Evolutionary conservation across 1,140 invertebrate genomes (phyloP).

Genomic region (Lasioglossum baleicum): DNA sequence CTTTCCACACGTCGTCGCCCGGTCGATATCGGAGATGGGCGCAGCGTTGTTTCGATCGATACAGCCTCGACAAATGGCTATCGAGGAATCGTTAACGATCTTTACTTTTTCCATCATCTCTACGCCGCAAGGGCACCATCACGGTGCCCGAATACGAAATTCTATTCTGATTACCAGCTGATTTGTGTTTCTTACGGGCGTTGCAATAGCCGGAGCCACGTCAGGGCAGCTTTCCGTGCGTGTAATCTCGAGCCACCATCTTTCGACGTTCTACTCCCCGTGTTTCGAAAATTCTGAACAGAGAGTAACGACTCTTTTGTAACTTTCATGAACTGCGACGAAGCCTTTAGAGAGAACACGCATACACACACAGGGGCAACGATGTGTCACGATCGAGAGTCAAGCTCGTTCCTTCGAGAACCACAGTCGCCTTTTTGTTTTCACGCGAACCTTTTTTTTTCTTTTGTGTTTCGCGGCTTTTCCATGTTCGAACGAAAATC

Average conservation of each 20-base stretch:
- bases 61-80: no score
- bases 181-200: conserved; percentile 22
- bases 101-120: not conserved
- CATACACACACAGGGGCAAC: no score
- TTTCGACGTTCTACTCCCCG: not conserved
- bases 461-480: not conserved
- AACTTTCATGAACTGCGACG: not conserved
- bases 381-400: not conserved
- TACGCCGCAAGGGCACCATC: not conserved
- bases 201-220: conserved; percentile 3
- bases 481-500: conserved; percentile 18
- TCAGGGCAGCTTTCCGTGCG: conserved; percentile 7
- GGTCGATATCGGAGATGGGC: not conserved
- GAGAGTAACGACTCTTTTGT: conserved; percentile 58
- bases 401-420: not conserved
- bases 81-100: no score
- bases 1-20: not conserved
- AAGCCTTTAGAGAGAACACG: not conserved
- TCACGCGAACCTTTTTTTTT: no score
- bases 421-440: not conserved
- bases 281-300: not conserved
- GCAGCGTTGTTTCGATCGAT: no score
- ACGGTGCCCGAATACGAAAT: conserved; percentile 4
- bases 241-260: not conserved
- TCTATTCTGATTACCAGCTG: conserved; percentile 13